Base-by-base conservation (phyloP, 2,113 vertebrate species). In the Sarotherodon lohbergeri region DNA sequence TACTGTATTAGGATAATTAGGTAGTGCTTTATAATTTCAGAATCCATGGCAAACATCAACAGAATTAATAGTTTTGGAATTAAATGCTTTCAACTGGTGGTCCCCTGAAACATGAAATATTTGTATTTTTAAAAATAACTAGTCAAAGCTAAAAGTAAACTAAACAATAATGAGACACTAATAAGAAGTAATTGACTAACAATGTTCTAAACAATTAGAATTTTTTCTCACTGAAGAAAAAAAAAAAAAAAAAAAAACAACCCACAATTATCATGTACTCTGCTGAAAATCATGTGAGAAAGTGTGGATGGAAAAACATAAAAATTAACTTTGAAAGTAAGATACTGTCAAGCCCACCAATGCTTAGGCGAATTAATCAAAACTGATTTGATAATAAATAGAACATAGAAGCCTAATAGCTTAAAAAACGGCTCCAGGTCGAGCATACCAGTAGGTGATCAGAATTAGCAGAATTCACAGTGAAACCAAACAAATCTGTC, bases 341-440 rank as follows among this genome's bases (percentile, higher is more conserved):
- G 39, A 24, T 9, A 27, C 13, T 46, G 22, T 73, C 39, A 27
- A 24, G 16, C 1, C 66, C 1, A 73, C 13, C 36, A 46, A 43
- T 46, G 39, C 39, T 46, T 73, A 43, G 12, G 66, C 66, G 46
- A 73, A 73, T 27, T 43, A 43, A 43, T 43, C n/a, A 73, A 73
- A 43, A 43, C 7, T 10, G 39, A 24, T 24, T 16, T 73, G 0
- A 73, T 73, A 71, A 71, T 71, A 46, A 43, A 73, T 73, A 43
- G 39, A 43, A 27, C 39, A 43, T 43, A 16, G 39, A 46, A 41
- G 34, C 11, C 11, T 41, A 68, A 73, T 9, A 43, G 8, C 3
- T 73, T 1, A 8, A 7, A 43, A 71, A 24, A 71, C 1, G 0
- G 39, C 66, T 27, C 7, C 39, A 16, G 66, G n/a, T 16, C 39